Evolutionary conservation across 1,140 invertebrate species (phyloP).

Genomic region (Dufourea novaeangliae): DNA sequence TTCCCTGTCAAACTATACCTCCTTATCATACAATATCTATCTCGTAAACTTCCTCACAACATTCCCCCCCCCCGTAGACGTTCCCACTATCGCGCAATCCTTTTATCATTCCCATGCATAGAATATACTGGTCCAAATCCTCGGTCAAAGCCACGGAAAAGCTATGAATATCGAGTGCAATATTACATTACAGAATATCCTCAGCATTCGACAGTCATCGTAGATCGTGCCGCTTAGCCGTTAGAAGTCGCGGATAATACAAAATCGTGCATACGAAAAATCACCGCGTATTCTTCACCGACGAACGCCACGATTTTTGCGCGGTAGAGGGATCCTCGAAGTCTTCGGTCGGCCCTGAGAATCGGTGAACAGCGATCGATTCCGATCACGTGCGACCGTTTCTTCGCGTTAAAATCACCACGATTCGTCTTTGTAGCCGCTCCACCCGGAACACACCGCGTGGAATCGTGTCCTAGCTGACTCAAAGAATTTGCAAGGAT

Average conservation of each 20-base stretch:
- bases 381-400: constrained; percentile 11
- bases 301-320: neutral
- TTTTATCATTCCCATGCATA: neutral
- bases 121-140: no score
- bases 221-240: neutral
- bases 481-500: constrained; percentile 6
- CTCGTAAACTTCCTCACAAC: no score
- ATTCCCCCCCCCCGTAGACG: no score
- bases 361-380: neutral
- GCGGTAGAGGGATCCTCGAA: neutral
- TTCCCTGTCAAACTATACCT: no score
- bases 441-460: neutral
- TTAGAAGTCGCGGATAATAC: neutral
- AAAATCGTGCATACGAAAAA: neutral
- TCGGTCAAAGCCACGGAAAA: no score
- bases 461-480: neutral
- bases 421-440: constrained; percentile 8
- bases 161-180: neutral
- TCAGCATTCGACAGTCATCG: neutral
- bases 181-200: neutral
- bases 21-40: no score
- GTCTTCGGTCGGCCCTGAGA: neutral
- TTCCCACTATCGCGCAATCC: no score
- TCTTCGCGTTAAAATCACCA: constrained; percentile 24
- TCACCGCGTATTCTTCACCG: no score